Base-by-base conservation (phyloP, 2,797 vertebrate genomes). In the Valencia hispanica region DNA sequence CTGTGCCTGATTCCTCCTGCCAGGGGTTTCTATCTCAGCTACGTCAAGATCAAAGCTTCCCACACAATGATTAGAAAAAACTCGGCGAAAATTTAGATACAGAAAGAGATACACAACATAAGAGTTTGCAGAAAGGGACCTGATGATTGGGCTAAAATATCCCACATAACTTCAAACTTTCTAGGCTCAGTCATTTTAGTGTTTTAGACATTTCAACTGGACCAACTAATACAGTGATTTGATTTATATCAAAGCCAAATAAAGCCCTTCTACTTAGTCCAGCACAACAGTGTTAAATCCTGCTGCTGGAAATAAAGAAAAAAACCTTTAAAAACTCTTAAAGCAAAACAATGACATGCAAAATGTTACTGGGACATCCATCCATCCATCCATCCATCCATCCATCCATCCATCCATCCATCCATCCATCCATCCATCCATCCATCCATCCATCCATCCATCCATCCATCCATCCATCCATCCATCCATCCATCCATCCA, bases 1-100 rank as follows among this genome's bases (percentile, higher is more conserved):
- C 73, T 63, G 51, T 39, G 73, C 85, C 82, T 81, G 63, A 84
- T 74, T 80, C 63, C 14, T 81, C 39, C 25, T 30, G 75, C 65
- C 80, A 55, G 39, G 36, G 34, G 15, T 78, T 76, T 71, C n/a
- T 68, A 34, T 75, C 77, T 78, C 70, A 27, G 14, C 43, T 32
- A 20, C 8, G n/a, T n/a, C 41, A 1, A 70, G 70, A 73, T 87
- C 80, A 83, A 83, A 78, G 66, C 53, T 12, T n/a, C 17, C 41
- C 3, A 14, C 45, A 72, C 68, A 78, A 57, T 41, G 63, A 65
- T 41, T 25, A 3, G 7, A 65, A 59, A 22, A 65, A 22, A 39
- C 36, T 25, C 22, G 25, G 63, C 36, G 22, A 2, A 12, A 25
- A 39, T 65, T 34, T 22, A 39, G 36, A 65, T 10, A 41, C 0